Conservation (phyloP, 2,113 vertebrate genomes). For the Trichechus manatus region DNA sequence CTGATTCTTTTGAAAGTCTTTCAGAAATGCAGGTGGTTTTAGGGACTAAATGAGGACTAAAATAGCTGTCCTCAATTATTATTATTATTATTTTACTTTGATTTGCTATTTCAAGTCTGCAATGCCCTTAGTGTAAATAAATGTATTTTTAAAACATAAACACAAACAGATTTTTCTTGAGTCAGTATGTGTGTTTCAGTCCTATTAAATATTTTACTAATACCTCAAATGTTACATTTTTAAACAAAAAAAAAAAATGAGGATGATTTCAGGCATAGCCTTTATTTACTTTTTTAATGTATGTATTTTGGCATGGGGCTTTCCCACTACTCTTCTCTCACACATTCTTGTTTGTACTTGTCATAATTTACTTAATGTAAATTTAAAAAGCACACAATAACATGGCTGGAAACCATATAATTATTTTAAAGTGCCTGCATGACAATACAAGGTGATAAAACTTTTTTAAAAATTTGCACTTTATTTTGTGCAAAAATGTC, state of each 20-base stretch:
- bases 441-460: conserved; percentile 8
- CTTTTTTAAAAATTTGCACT: conserved; percentile 35
- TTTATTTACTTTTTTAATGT: conserved; percentile 25
- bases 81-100: neutral
- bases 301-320: conserved; percentile 47
- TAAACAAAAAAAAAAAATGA: conserved; percentile 1
- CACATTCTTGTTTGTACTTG: conserved; percentile 64
- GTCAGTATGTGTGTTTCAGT: neutral
- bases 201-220: conserved; percentile 9
- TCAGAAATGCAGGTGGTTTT: neutral
- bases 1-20: neutral
- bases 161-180: neutral
- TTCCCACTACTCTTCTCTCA: conserved; percentile 41
- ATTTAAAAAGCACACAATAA: conserved; percentile 73
- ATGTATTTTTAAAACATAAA: neutral
- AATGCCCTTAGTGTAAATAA: neutral
- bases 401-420: conserved; percentile 71
- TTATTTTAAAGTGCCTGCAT: conserved; percentile 67
- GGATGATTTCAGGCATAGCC: neutral
- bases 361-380: conserved; percentile 63
- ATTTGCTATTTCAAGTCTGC: neutral
- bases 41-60: neutral
- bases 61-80: neutral
- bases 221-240: neutral
- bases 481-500: neutral